These are phyloP conservation scores for Adela reaumurella DNA, from an alignment of 2,888 invertebrate species.

Conservation along the genomic window DNA sequence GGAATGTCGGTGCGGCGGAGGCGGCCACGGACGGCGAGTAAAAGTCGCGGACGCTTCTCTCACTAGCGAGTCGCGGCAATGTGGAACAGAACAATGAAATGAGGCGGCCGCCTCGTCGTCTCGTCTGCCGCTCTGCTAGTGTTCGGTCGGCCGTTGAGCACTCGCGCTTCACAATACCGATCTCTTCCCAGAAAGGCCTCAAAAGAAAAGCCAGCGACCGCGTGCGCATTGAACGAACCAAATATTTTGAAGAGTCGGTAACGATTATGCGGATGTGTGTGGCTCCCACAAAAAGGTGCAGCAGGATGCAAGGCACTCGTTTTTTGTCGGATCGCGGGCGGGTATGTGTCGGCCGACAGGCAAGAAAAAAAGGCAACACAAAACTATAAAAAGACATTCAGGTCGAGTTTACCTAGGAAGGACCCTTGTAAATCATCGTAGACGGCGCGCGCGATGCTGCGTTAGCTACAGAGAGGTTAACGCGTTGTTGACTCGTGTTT, in stretches of 20 bases:
- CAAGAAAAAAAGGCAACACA: constrained; percentile 46
- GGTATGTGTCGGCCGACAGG: constrained; percentile 47
- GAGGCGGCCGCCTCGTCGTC: no score
- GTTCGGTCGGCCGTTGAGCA: no score
- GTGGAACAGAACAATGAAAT: no score
- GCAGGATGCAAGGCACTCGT: constrained; percentile 47
- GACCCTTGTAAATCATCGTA: constrained; percentile 56
- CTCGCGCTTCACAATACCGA: constrained; percentile 15
- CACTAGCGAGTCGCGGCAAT: no score
- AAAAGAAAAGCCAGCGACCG: constrained; percentile 35
- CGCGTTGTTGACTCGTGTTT: constrained; percentile 51
- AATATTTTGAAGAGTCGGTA: constrained; percentile 53
- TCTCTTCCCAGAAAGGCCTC: constrained; percentile 35
- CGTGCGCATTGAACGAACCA: constrained; percentile 42
- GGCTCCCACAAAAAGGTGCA: constrained; percentile 42
- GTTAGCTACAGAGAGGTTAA: constrained; percentile 32
- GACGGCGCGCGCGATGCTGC: constrained; percentile 37
- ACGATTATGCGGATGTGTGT: constrained; percentile 54
- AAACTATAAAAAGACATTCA: constrained; percentile 49
- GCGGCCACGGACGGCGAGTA: no score
- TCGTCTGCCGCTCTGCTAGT: no score
- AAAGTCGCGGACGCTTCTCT: no score
- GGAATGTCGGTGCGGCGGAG: no score
- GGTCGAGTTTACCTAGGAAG: constrained; percentile 54
- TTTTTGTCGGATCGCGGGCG: constrained; percentile 31